A percentile compares a stretch with the other conserved stretches of the same genome.
phyloP scores from a whole-genome alignment of 1,140 invertebrate genomes.

The Drosophila nannoptera region DNA sequence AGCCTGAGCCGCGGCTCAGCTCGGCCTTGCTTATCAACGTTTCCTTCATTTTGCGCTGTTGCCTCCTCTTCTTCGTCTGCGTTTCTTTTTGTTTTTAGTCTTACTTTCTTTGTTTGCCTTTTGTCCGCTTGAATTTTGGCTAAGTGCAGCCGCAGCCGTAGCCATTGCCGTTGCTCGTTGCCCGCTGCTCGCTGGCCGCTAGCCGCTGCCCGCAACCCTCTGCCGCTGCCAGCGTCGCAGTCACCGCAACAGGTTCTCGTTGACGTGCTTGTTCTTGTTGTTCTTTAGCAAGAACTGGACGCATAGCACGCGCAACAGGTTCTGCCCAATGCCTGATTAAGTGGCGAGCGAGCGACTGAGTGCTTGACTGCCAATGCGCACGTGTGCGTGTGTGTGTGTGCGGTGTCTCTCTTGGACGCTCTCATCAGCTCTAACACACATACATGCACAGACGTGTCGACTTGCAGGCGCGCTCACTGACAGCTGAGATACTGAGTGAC shows the following conservation, averaged over 20 bases:
- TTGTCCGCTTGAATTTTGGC: constrained; percentile 59
- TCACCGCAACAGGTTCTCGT: constrained; percentile 74
- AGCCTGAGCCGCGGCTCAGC: constrained; percentile 12
- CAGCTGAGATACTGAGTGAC: constrained; percentile 62
- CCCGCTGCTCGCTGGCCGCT: background rate
- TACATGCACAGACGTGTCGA: constrained; percentile 6
- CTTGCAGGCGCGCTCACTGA: constrained; percentile 39
- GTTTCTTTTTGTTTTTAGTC: constrained; percentile 54
- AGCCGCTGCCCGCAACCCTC: constrained; percentile 14
- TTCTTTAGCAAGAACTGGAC: constrained; percentile 58
- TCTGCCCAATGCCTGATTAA: constrained; percentile 47
- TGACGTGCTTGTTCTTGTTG: constrained; percentile 30
- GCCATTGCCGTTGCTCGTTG: constrained; percentile 35
- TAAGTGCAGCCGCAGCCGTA: constrained; percentile 46
- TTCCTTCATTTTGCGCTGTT: constrained; percentile 39
- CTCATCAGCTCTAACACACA: constrained; percentile 19
- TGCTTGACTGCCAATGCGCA: constrained; percentile 3
- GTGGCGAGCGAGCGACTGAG: constrained; percentile 21
- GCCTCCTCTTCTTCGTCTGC: constrained; percentile 24
- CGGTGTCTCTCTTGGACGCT: constrained; percentile 24
- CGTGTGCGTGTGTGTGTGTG: background rate
- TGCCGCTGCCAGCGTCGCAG: constrained; percentile 43
- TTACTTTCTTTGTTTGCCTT: constrained; percentile 67
- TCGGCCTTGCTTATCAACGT: constrained; percentile 72
- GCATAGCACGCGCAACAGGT: constrained; percentile 67